phyloP scores from a whole-genome alignment of 2,888 invertebrate species.

The Lasioglossum oenotherae region DNA sequence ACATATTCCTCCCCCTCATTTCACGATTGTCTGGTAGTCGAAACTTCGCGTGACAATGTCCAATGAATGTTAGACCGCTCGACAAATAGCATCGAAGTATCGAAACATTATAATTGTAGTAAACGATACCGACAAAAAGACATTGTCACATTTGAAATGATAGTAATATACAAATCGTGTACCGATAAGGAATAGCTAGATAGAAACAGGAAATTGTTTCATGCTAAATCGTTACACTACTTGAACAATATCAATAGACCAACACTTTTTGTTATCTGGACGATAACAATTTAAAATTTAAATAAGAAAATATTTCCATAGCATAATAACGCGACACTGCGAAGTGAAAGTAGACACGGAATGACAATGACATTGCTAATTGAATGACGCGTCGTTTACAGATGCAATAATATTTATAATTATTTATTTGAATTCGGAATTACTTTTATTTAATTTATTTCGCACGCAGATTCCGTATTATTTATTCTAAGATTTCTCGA shows the following conservation, averaged over 20 bases:
- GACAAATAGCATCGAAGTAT: conserved; percentile 11
- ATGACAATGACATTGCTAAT: neutral
- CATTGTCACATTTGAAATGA: neutral
- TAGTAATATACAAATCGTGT: neutral
- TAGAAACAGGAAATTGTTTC: neutral
- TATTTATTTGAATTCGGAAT: neutral
- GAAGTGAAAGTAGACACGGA: neutral
- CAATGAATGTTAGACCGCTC: conserved; percentile 19
- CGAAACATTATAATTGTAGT: neutral
- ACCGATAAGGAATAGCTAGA: neutral
- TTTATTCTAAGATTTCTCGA: too few relatives aligned
- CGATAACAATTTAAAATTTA: neutral
- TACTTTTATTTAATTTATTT: too few relatives aligned
- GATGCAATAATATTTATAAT: neutral
- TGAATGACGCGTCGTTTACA: neutral
- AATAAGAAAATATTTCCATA: neutral
- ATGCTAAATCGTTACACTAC: neutral
- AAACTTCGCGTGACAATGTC: conserved; percentile 46
- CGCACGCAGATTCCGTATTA: too few relatives aligned
- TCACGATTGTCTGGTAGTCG: conserved; percentile 15
- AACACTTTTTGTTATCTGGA: neutral
- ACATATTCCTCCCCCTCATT: neutral
- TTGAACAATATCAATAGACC: neutral
- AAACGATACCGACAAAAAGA: neutral
- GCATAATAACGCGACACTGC: neutral